Evolutionary conservation across 2,888 invertebrate genomes (phyloP).

Genomic region (Drosophila phalerata): DNA sequence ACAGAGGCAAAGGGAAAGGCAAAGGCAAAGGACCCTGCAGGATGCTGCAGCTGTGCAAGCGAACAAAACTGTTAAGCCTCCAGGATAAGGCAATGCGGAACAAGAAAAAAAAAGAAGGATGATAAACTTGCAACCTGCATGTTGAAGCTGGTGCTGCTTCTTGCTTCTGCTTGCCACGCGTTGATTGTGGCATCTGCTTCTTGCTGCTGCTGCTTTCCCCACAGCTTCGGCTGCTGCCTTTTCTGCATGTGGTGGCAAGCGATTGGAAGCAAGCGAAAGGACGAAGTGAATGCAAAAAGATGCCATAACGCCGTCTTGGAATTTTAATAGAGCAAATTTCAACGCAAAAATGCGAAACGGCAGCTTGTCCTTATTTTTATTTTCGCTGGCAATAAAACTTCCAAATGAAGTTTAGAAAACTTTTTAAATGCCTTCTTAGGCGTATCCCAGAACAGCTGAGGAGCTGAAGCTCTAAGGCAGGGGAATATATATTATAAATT

Average conservation of each 20-base stretch:
- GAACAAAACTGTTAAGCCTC: conserved; percentile 72
- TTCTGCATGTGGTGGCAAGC: conserved; percentile 12
- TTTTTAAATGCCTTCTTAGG: conserved; percentile 72
- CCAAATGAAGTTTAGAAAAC: conserved; percentile 80
- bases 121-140: conserved; percentile 66
- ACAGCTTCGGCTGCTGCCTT: conserved; percentile 9
- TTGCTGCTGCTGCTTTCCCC: neutral
- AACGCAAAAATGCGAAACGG: conserved; percentile 61
- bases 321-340: conserved; percentile 81
- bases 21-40: conserved; percentile 17
- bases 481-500: neutral
- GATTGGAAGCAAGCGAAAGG: neutral
- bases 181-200: conserved; percentile 66
- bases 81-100: conserved; percentile 30
- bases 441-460: conserved; percentile 6
- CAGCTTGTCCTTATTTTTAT: conserved; percentile 32
- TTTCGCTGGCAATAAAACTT: conserved; percentile 72
- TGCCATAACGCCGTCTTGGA: conserved; percentile 66
- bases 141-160: conserved; percentile 18
- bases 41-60: conserved; percentile 40
- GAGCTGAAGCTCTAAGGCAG: neutral
- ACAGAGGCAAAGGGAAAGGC: neutral
- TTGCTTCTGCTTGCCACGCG: conserved; percentile 26
- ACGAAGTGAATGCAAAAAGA: conserved; percentile 5
- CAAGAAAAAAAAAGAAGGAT: conserved; percentile 23